These are phyloP conservation scores for Linhomoeus sp. DNA, from an alignment of 2,888 invertebrate species.

Conservation along the genomic window DNA sequence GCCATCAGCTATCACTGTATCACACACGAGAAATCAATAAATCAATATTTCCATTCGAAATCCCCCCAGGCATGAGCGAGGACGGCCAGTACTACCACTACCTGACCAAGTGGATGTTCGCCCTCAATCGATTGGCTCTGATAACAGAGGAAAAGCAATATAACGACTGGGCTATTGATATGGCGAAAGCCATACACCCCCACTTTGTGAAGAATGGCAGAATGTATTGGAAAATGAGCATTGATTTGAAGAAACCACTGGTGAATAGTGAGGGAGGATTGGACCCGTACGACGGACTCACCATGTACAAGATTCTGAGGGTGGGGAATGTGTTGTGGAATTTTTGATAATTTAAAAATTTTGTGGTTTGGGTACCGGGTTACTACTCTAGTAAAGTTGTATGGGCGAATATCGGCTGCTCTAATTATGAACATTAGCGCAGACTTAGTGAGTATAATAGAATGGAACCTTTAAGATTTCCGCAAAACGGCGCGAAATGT, in stretches of 20 bases:
- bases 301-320: conserved; percentile 6
- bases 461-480: too few species aligned
- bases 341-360: too few species aligned
- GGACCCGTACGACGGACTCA: conserved; percentile 10
- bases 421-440: too few species aligned
- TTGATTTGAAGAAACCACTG: conserved; percentile 9
- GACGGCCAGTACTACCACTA: conserved; percentile 12
- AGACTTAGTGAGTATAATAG: too few species aligned
- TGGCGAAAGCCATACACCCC: conserved; percentile 8
- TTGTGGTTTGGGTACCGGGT: too few species aligned
- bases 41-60: too few species aligned
- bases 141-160: conserved; percentile 8
- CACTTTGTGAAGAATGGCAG: conserved; percentile 7
- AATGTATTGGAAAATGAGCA: conserved; percentile 11
- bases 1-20: too few species aligned
- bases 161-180: conserved; percentile 9
- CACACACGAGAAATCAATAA: too few species aligned
- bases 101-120: conserved; percentile 14
- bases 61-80: not conserved
- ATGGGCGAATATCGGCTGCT: too few species aligned
- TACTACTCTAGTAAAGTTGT: not conserved
- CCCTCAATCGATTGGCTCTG: conserved; percentile 8
- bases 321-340: not conserved
- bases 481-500: too few species aligned
- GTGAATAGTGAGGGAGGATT: conserved; percentile 7